Evolutionary conservation across 2,113 vertebrate species (phyloP).

Genomic region (Elgaria multicarinata): DNA sequence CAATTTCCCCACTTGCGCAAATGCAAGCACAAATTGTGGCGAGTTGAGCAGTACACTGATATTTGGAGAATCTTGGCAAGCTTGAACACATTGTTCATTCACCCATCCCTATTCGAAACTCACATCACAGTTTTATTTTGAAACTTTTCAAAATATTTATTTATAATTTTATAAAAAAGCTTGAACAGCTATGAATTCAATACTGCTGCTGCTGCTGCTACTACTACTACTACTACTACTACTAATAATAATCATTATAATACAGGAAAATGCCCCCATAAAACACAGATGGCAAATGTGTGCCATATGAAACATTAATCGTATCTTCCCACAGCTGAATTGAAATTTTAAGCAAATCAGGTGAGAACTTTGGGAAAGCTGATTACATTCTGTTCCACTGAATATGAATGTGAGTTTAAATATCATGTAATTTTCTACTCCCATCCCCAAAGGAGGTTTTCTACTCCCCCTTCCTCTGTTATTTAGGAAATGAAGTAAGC

Average conservation of each 20-base stretch:
- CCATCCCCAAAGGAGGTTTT: background rate
- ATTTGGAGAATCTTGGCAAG: too few relatives aligned
- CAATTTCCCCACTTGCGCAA: too few relatives aligned
- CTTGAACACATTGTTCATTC: too few relatives aligned
- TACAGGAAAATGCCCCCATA: background rate
- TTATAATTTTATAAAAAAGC: conserved; percentile 51
- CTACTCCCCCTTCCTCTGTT: background rate
- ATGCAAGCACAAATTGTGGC: too few relatives aligned
- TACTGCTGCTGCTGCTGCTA: conserved; percentile 10
- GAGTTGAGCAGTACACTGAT: too few relatives aligned
- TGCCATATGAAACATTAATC: conserved; percentile 53
- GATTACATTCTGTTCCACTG: conserved; percentile 45
- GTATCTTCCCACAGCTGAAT: conserved; percentile 39
- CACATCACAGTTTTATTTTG: conserved; percentile 14
- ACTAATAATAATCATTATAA: background rate
- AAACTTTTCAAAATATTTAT: conserved; percentile 44
- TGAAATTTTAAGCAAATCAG: conserved; percentile 55
- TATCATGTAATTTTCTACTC: background rate
- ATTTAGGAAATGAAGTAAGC: conserved; percentile 34
- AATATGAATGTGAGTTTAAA: conserved; percentile 42
- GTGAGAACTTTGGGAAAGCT: conserved; percentile 39
- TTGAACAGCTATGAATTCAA: conserved; percentile 51
- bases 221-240: too few relatives aligned
- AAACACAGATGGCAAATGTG: conserved; percentile 50
- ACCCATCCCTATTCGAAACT: conserved; percentile 26